A percentile compares a stretch with the other conserved stretches of the same genome.
These are phyloP conservation scores for Trichopoda pennipes DNA, from an alignment of 2,888 invertebrate species.

Conservation along the genomic window DNA sequence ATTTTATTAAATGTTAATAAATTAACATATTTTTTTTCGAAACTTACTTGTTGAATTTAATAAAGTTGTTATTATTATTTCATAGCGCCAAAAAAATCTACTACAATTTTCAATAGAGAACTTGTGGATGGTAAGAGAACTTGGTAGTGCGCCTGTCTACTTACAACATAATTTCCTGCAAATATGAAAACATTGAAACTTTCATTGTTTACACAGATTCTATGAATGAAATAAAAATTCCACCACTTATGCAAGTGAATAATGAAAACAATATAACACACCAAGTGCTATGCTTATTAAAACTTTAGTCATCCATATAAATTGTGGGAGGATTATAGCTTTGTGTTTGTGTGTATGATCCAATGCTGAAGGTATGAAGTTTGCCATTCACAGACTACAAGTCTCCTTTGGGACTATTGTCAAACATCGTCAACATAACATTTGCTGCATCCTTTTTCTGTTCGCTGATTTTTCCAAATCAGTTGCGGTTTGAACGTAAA, in stretches of 20 bases:
- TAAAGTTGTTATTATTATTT: conserved; percentile 11
- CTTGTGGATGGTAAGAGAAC: conserved; percentile 51
- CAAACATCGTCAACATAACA: conserved; percentile 55
- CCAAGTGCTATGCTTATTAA: neutral
- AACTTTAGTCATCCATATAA: neutral
- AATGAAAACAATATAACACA: conserved; percentile 43
- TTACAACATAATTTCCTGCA: conserved; percentile 4
- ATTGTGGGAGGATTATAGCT: conserved; percentile 31
- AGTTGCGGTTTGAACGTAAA: conserved; percentile 79
- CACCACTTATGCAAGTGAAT: conserved; percentile 58
- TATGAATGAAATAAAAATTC: conserved; percentile 69
- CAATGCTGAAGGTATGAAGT: neutral
- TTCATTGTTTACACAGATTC: conserved; percentile 54
- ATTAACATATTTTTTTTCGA: neutral
- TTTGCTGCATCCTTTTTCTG: conserved; percentile 60
- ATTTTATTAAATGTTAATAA: too few relatives aligned
- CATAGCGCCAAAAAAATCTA: conserved; percentile 36
- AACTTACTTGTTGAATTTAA: conserved; percentile 48
- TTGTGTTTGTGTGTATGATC: neutral
- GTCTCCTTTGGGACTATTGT: conserved; percentile 61
- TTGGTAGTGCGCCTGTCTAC: conserved; percentile 63
- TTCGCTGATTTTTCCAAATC: conserved; percentile 70
- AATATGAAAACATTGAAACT: conserved; percentile 13
- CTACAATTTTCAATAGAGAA: conserved; percentile 43
- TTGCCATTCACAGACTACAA: conserved; percentile 55